Conservation (phyloP, 2,888 invertebrate species). For the Graphium colonna region DNA sequence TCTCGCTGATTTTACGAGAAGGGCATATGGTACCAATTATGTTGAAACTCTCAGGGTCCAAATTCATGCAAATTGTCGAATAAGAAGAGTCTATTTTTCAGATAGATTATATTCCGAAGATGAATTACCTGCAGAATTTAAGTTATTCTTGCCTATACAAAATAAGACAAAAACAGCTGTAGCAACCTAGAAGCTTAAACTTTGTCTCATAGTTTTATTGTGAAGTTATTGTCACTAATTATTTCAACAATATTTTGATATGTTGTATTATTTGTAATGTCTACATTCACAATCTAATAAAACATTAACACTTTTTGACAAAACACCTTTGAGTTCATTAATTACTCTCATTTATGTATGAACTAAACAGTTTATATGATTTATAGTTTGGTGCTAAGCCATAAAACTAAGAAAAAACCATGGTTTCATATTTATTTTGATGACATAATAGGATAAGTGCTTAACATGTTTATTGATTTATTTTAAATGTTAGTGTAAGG, state of each 20-base stretch:
- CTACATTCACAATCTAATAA: neutral
- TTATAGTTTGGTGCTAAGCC: too few relatives aligned
- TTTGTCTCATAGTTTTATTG: neutral
- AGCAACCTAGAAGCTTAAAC: constrained; percentile 55
- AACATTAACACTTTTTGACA: neutral
- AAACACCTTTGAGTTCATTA: neutral
- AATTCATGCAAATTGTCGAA: constrained; percentile 97
- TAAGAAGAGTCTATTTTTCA: constrained; percentile 94
- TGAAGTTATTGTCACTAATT: neutral
- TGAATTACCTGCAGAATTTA: constrained; percentile 96
- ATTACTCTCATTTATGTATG: neutral
- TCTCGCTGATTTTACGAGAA: constrained; percentile 93
- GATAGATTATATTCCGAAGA: constrained; percentile 96
- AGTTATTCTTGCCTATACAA: constrained; percentile 95
- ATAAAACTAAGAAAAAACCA: too few relatives aligned
- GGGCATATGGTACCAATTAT: constrained; percentile 98
- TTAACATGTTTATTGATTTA: too few relatives aligned
- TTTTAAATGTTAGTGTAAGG: too few relatives aligned
- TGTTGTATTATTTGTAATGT: neutral
- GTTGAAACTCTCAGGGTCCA: constrained; percentile 85
- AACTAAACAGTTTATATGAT: too few relatives aligned
- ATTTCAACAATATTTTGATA: neutral
- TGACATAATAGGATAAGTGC: too few relatives aligned
- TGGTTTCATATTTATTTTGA: too few relatives aligned
- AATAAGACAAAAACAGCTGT: constrained; percentile 83